These are phyloP conservation scores for Manacus vitellinus DNA, from an alignment of 2,113 vertebrate genomes.

Conservation along the genomic window DNA sequence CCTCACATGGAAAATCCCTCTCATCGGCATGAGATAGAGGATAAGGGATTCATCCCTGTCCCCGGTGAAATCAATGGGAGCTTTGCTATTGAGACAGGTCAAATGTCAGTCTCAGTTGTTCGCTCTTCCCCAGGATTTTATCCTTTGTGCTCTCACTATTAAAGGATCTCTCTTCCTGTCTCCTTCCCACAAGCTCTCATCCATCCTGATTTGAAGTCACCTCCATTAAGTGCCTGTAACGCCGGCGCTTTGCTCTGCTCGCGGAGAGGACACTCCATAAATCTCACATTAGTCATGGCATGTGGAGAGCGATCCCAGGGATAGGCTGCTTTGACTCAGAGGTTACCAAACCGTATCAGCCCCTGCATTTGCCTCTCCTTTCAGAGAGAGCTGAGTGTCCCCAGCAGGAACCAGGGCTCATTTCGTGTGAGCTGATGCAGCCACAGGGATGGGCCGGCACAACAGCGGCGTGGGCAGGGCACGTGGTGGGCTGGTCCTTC, in stretches of 20 bases:
- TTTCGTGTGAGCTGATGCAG: constrained; percentile 4
- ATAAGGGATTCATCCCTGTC: constrained; percentile 44
- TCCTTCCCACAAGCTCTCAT: constrained; percentile 56
- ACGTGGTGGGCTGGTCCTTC: neutral
- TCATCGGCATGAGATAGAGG: neutral
- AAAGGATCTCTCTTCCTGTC: constrained; percentile 53
- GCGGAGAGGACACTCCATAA: constrained; percentile 59
- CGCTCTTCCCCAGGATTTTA: constrained; percentile 33
- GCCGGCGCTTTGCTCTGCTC: constrained; percentile 22
- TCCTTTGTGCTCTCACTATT: constrained; percentile 48
- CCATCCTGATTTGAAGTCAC: constrained; percentile 62
- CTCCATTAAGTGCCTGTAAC: constrained; percentile 50
- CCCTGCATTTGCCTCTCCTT: neutral
- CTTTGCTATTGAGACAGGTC: constrained; percentile 46
- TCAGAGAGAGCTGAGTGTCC: neutral
- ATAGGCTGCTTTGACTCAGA: constrained; percentile 55
- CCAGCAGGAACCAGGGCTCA: constrained; percentile 17
- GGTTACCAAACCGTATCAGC: constrained; percentile 42
- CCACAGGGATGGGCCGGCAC: neutral
- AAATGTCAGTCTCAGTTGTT: constrained; percentile 50
- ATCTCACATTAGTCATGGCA: constrained; percentile 64
- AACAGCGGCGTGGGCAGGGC: rapidly evolving
- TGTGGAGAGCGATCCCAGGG: constrained; percentile 5
- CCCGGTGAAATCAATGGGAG: constrained; percentile 6
- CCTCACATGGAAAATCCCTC: constrained; percentile 49